phyloP scores from a whole-genome alignment of 1,140 invertebrate species.

The Dolichoris vasculosae region DNA sequence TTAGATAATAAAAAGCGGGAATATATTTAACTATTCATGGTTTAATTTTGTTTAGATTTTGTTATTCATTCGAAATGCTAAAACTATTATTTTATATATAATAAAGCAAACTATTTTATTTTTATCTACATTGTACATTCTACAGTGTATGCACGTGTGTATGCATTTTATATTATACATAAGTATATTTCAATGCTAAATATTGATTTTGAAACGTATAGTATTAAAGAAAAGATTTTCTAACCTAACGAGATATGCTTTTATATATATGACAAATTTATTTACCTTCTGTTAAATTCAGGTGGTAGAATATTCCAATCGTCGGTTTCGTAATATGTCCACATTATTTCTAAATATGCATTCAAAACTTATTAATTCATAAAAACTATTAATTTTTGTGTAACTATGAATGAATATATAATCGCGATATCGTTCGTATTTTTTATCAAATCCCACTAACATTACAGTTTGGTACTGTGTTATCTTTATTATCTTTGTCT shows the following conservation, averaged over 20 bases:
- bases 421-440: slow-evolving; percentile 14
- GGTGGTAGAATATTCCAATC: slow-evolving; percentile 88
- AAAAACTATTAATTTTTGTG: too few relatives aligned
- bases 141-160: too few relatives aligned
- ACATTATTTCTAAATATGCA: slow-evolving; percentile 72
- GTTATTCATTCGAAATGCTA: too few relatives aligned
- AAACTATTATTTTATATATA: too few relatives aligned
- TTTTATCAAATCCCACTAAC: slow-evolving; percentile 64
- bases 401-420: too few relatives aligned
- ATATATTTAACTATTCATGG: neutral
- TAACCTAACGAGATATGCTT: too few relatives aligned
- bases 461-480: slow-evolving; percentile 55
- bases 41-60: neutral
- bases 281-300: slow-evolving; percentile 86
- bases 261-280: slow-evolving; percentile 38
- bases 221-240: too few relatives aligned
- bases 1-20: neutral
- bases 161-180: too few relatives aligned
- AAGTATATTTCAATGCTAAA: too few relatives aligned
- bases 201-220: too few relatives aligned
- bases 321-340: slow-evolving; percentile 82
- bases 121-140: too few relatives aligned
- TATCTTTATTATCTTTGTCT: slow-evolving; percentile 69
- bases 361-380: slow-evolving; percentile 17
- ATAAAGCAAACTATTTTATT: too few relatives aligned